Evolutionary conservation across 2,797 vertebrate species (phyloP).

Genomic region (Dermochelys coriacea): DNA sequence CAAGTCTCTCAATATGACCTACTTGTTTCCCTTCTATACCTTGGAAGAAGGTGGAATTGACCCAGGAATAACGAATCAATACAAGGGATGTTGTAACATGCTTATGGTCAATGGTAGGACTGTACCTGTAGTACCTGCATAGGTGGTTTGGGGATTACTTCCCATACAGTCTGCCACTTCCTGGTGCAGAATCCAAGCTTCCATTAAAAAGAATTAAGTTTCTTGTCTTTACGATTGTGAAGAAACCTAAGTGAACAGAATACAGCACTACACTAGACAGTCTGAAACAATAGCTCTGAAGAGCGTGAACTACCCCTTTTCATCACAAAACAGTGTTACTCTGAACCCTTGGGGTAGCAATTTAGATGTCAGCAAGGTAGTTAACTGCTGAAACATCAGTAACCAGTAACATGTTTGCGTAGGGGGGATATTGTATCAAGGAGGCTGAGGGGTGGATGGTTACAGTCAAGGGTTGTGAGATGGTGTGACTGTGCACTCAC

Average conservation of each 20-base stretch:
- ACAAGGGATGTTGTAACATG: background rate
- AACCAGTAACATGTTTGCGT: background rate
- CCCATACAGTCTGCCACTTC: accelerated
- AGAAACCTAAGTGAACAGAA: no score
- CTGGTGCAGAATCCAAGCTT: background rate
- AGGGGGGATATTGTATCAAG: background rate
- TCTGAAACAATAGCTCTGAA: background rate
- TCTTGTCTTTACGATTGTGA: no score
- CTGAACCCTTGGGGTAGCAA: background rate
- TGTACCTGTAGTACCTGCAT: background rate
- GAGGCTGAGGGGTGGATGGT: no score
- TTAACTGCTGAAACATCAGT: background rate
- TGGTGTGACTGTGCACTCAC: no score
- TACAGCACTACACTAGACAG: background rate
- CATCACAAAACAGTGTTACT: no score
- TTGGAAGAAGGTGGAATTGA: background rate
- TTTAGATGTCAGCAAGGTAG: background rate
- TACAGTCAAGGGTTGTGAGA: no score
- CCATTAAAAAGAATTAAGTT: background rate
- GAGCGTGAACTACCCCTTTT: background rate
- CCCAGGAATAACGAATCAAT: background rate
- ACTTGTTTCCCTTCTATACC: accelerated
- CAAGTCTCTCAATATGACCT: accelerated
- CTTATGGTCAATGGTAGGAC: background rate
- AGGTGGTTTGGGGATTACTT: no score